Base-by-base conservation (phyloP, 2,888 invertebrate species). In the Tetranychus truncatus region DNA sequence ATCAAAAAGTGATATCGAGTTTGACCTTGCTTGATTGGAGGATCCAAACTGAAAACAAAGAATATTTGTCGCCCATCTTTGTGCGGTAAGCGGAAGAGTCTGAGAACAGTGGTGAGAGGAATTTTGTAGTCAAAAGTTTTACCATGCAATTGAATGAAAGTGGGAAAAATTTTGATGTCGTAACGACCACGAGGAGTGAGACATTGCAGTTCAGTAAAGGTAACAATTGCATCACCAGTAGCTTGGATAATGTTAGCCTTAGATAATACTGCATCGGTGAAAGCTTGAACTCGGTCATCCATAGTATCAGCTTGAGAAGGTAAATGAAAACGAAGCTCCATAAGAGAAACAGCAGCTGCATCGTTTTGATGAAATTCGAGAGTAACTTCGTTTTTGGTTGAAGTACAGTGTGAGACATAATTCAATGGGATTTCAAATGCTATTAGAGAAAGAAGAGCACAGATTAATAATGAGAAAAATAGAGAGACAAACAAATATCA, bases 111-210 rank as follows among this genome's bases (percentile, higher is more conserved):
- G 0, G 92, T 92, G 88, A 95, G 92, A 0, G 97, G 96, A 80
- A 99, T 97, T 85, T 99, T 99, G 86, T 99, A 99, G 85, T 99
- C 99, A 82, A 96, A 99, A 0, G 99, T 97, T 87, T 99, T 99
- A 81, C 95, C 95, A 81, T 94, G 94, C 77, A 95, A 87, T 84
- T 94, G 92, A 80, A 95, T 89, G 83, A 93, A 93, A 0, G 91
- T 87, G 74, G 91, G 90, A 84, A 92, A 95, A 77, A 95, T 89
- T 84, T 95, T 95, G 84, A 95, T 92, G 83, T 95, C 95, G 82
- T 95, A 95, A 79, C 95, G 91, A 86, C 95, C 95, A 85, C 92
- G 91, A 79, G 99, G 99, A 72, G 97, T 99, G 76, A 99, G 90
- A 83, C 97, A 99, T 80, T 96, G 95, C 78, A 99, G 88, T 84